These are phyloP conservation scores for Calyptomena viridis DNA, from an alignment of 2,113 vertebrate species.

Conservation along the genomic window DNA sequence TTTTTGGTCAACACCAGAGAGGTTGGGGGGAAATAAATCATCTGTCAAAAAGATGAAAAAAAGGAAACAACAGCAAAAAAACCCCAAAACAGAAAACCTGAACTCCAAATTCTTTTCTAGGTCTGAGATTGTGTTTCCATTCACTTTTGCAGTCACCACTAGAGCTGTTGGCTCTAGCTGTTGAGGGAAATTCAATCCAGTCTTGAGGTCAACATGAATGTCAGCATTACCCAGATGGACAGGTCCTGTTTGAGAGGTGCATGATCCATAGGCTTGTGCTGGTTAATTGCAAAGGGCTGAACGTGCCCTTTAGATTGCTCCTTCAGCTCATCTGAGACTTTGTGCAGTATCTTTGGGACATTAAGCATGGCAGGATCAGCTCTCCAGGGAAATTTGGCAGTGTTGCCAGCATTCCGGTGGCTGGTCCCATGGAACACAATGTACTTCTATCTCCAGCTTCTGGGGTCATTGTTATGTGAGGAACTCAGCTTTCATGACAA, in stretches of 20 bases:
- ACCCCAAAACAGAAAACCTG: too few relatives aligned
- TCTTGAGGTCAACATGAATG: background rate
- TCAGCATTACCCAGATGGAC: background rate
- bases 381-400: background rate
- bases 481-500: slow-evolving; percentile 27
- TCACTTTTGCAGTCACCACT: background rate
- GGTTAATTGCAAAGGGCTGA: background rate
- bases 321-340: background rate
- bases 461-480: background rate
- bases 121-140: background rate
- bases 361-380: background rate
- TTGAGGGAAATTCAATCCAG: background rate
- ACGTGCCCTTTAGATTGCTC: slow-evolving; percentile 29
- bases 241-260: background rate
- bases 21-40: background rate
- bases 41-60: background rate
- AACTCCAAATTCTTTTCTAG: background rate
- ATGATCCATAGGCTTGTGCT: background rate
- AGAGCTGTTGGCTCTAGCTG: background rate
- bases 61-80: too few relatives aligned
- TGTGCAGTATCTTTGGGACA: slow-evolving; percentile 27
- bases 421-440: background rate
- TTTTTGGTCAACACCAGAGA: background rate
- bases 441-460: slow-evolving; percentile 1
- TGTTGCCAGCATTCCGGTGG: background rate